phyloP scores from a whole-genome alignment of 2,888 invertebrate species.

The Charanyca ferruginea region DNA sequence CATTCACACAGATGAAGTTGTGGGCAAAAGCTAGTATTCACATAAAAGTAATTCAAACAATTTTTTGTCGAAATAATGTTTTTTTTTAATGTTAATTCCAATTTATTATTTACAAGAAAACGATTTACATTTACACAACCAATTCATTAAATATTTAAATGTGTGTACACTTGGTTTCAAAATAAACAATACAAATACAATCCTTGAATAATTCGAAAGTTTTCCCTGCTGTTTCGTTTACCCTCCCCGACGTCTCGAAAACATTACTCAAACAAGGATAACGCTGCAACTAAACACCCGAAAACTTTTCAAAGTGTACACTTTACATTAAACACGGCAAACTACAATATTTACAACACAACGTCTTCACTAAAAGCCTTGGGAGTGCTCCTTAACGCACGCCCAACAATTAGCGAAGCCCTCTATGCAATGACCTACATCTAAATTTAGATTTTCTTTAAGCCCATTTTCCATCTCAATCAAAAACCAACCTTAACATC shows the following conservation, averaged over 20 bases:
- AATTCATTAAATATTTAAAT: background rate
- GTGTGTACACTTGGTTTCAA: background rate
- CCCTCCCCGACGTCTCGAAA: background rate
- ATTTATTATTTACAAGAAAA: too few relatives aligned
- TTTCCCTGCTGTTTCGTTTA: background rate
- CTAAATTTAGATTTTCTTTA: conserved; percentile 73
- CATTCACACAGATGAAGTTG: too few relatives aligned
- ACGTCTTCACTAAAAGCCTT: conserved; percentile 68
- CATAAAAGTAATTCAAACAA: too few relatives aligned
- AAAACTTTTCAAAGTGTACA: conserved; percentile 47
- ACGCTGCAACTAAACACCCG: conserved; percentile 36
- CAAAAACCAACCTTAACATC: conserved; percentile 20
- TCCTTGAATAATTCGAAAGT: background rate
- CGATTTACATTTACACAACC: background rate
- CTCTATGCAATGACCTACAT: conserved; percentile 76
- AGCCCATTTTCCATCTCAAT: conserved; percentile 23
- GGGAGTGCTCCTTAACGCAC: conserved; percentile 74
- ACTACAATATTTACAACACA: conserved; percentile 63
- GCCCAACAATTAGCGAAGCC: conserved; percentile 74
- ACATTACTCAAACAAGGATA: conserved; percentile 41
- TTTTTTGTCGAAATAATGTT: too few relatives aligned
- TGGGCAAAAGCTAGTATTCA: too few relatives aligned
- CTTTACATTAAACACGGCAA: conserved; percentile 50
- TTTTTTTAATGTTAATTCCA: too few relatives aligned
- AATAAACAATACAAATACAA: background rate